Conservation (phyloP, 2,797 vertebrate species). For the Sebastes jordani region DNA sequence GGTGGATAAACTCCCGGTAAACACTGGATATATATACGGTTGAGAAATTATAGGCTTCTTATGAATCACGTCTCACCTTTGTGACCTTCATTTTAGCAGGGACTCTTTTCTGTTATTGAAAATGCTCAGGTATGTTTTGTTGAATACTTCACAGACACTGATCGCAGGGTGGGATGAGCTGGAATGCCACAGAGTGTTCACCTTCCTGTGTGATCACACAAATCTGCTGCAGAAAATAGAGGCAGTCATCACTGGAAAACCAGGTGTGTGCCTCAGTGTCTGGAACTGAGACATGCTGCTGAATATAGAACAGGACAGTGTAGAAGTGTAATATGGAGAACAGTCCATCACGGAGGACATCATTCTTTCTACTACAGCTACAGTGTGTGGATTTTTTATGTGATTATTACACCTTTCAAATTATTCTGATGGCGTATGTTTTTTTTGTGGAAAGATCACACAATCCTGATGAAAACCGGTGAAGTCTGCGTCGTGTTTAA, state of each 20-base stretch:
- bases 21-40: neutral
- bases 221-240: slow-evolving; percentile 83
- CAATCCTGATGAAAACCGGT: neutral
- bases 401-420: neutral
- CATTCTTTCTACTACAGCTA: neutral
- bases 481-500: neutral
- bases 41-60: neutral
- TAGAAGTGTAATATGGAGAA: neutral
- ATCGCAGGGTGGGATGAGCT: slow-evolving; percentile 92
- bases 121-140: neutral
- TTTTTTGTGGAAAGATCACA: neutral
- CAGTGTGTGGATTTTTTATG: neutral
- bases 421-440: neutral
- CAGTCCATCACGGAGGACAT: neutral
- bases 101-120: neutral
- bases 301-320: neutral
- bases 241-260: slow-evolving; percentile 81
- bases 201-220: slow-evolving; percentile 86
- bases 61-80: neutral
- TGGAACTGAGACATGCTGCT: neutral
- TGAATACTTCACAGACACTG: slow-evolving; percentile 81
- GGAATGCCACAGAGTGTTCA: slow-evolving; percentile 90
- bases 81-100: neutral
- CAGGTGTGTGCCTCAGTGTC: slow-evolving; percentile 72
- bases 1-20: neutral